Evolutionary conservation across 2,113 vertebrate species (phyloP).

Genomic region (Thunnus thynnus): DNA sequence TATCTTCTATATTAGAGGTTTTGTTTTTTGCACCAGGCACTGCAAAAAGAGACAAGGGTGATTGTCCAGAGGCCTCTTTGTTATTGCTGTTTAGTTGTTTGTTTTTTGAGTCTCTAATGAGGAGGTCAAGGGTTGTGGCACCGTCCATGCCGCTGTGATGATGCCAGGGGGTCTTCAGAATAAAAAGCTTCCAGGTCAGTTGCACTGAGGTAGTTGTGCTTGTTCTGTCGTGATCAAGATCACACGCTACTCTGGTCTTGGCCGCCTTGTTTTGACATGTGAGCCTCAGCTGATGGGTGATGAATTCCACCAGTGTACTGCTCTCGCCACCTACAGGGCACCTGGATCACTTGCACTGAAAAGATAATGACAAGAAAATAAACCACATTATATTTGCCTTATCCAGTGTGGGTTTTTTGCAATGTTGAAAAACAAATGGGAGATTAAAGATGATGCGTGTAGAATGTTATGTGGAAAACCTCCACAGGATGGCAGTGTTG

Average conservation of each 20-base stretch:
- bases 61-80: conserved; percentile 4
- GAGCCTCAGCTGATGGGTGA: background rate
- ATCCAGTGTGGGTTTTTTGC: background rate
- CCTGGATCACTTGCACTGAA: background rate
- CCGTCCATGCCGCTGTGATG: background rate
- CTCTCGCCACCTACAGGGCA: conserved; percentile 38
- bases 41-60: background rate
- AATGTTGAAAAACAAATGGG: background rate
- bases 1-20: background rate
- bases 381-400: background rate
- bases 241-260: conserved; percentile 9
- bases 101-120: conserved; percentile 31
- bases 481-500: conserved; percentile 50
- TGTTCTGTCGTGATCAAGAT: conserved; percentile 11
- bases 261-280: conserved; percentile 1
- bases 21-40: background rate
- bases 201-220: conserved; percentile 23
- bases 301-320: background rate
- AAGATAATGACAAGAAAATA: background rate
- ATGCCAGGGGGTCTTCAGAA: background rate
- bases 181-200: conserved; percentile 37
- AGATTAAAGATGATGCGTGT: background rate
- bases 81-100: conserved; percentile 23
- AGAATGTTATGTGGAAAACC: background rate
- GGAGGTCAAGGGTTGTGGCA: conserved; percentile 18